These are phyloP conservation scores for Galaxea fascicularis DNA, from an alignment of 92 coral and sea anemone genomes.

Conservation along the genomic window DNA sequence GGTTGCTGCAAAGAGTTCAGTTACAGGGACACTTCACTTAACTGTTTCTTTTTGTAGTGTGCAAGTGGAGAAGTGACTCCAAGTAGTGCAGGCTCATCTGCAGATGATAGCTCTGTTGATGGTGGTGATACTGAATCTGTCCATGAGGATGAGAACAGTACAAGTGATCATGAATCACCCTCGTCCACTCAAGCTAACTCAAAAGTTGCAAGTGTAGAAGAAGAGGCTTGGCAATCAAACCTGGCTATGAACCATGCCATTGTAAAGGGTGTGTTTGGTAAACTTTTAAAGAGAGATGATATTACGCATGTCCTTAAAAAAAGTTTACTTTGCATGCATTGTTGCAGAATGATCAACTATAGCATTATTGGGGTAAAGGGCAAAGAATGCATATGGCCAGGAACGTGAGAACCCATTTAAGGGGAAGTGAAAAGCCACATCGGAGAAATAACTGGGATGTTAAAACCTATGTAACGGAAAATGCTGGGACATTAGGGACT, in stretches of 20 bases:
- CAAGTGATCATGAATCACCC: conserved; percentile 50
- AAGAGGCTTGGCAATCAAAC: conserved; percentile 31
- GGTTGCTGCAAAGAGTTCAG: conserved; percentile 36
- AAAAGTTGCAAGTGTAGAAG: conserved; percentile 5
- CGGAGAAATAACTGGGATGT: conserved; percentile 38
- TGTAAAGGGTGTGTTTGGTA: conserved; percentile 57
- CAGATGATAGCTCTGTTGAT: conserved; percentile 48
- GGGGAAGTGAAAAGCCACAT: conserved; percentile 45
- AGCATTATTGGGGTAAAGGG: too few relatives aligned
- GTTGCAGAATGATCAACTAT: too few relatives aligned
- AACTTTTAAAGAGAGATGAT: conserved; percentile 43
- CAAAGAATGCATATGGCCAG: conserved; percentile 47
- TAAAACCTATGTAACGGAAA: conserved; percentile 3
- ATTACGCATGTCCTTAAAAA: conserved; percentile 43
- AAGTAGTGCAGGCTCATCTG: conserved; percentile 48
- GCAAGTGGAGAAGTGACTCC: conserved; percentile 39
- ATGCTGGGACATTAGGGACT: conserved; percentile 35
- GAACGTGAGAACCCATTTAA: conserved; percentile 39
- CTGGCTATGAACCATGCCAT: conserved; percentile 50
- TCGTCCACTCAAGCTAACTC: conserved; percentile 33
- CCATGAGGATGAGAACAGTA: conserved; percentile 40
- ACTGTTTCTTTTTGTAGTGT: conserved; percentile 24
- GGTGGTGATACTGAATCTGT: conserved; percentile 53
- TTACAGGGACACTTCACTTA: conserved; percentile 18
- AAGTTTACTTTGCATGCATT: conserved; percentile 49